Percentiles rank a stretch among this genome's conserved stretches.
Evolutionary conservation across 1,140 invertebrate species (phyloP).

Genomic region (Sitobion miscanthi): DNA sequence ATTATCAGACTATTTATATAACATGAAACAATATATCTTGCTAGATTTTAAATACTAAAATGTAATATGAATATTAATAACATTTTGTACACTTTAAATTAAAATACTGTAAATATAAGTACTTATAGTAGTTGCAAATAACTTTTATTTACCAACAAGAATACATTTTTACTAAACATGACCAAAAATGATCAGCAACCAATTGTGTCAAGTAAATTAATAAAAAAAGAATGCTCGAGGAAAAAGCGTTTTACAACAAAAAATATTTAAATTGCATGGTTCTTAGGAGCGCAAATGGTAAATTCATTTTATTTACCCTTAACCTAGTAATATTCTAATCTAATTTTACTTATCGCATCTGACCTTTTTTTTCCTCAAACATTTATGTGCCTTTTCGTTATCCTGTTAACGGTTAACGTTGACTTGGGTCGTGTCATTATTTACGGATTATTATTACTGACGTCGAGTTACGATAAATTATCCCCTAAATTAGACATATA

Average conservation of each 20-base stretch:
- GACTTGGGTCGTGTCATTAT: not conserved
- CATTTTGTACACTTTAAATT: not conserved
- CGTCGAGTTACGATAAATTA: not conserved
- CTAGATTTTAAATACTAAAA: too few relatives aligned
- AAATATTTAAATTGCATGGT: not conserved
- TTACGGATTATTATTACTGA: slow-evolving; percentile 27
- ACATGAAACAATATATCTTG: not conserved
- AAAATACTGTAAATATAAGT: not conserved
- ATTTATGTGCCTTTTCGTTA: not conserved
- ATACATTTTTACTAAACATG: not conserved
- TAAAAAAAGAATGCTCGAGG: not conserved
- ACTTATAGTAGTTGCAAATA: not conserved
- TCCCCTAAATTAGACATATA: not conserved
- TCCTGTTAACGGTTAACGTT: slow-evolving; percentile 5
- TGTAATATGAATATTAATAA: not conserved
- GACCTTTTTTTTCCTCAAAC: slow-evolving; percentile 4
- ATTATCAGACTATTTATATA: not conserved
- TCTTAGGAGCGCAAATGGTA: not conserved
- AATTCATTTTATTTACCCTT: not conserved
- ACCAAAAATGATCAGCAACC: not conserved
- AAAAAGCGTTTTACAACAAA: not conserved
- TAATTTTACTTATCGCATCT: not conserved
- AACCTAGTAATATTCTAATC: slow-evolving; percentile 15
- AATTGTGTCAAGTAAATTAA: not conserved
- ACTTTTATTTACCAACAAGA: not conserved